Evolutionary conservation across 2,888 invertebrate genomes (phyloP), one percentile per base, ranked within the genome.

Genomic region (Leucoma salicis): DNA sequence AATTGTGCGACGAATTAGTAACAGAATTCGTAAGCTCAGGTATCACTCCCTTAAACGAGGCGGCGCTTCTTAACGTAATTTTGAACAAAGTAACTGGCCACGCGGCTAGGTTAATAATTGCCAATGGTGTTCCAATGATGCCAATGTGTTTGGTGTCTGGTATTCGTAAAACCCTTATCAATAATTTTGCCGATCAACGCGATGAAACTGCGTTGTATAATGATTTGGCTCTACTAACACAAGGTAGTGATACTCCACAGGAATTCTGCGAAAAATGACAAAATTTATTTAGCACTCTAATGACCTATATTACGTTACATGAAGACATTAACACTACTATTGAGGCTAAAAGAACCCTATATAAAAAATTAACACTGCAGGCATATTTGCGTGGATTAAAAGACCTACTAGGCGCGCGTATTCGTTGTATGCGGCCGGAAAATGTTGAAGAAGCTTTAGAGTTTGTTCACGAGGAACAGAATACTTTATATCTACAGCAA

Each of bases 181-280:
- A n/a, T n/a, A n/a, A n/a, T n/a, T n/a, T n/a, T n/a, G n/a, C n/a
- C n/a, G n/a, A n/a, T n/a, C n/a, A n/a, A n/a, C n/a, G n/a, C n/a
- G n/a, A n/a, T n/a, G n/a, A n/a, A n/a, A n/a, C n/a, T n/a, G n/a
- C n/a, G n/a, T n/a, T n/a, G n/a, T n/a, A n/a, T n/a, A n/a, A n/a
- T n/a, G n/a, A n/a, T n/a, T n/a, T n/a, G n/a, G 46, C 48, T 35
- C 46, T 42, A 29, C 49, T 52, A 15, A 15, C 43, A 7, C 44
- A 44, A 14, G 42, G 42, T 4, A 3, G 27, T n/a, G 37, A 11
- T 21, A 35, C 46, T 6, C 41, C 50, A 1, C 46, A 46, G 13
- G 44, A 50, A n/a, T n/a, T 24, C 46, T 46, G 28, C 46, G 43
- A 21, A 44, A 50, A 18, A 6, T 32, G 35, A 15, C 32, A 27